phyloP scores from a whole-genome alignment of 1,140 invertebrate species.

The Agrilus planipennis region DNA sequence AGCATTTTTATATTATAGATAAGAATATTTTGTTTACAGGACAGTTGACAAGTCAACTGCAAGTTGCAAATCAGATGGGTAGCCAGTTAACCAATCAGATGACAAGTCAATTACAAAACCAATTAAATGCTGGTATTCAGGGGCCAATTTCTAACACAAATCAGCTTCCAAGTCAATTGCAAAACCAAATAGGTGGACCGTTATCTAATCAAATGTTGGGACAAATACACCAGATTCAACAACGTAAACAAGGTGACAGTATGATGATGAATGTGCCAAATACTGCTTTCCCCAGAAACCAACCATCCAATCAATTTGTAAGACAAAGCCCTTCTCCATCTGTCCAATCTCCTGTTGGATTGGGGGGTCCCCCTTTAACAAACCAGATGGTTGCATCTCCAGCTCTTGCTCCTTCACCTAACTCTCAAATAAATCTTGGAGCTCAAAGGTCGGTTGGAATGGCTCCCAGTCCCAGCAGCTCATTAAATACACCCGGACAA shows the following conservation, averaged over 20 bases:
- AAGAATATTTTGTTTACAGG: too few species aligned
- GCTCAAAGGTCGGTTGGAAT: constrained; percentile 43
- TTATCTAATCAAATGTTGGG: constrained; percentile 41
- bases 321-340: constrained; percentile 57
- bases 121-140: constrained; percentile 32
- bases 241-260: constrained; percentile 14
- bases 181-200: constrained; percentile 28
- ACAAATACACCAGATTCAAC: constrained; percentile 31
- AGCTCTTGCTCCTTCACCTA: constrained; percentile 57
- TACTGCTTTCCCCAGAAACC: constrained; percentile 37
- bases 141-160: constrained; percentile 32
- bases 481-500: constrained; percentile 68
- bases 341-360: constrained; percentile 52
- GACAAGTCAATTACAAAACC: constrained; percentile 38
- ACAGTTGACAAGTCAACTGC: too few species aligned
- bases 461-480: constrained; percentile 68
- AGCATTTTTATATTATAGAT: too few species aligned
- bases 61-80: too few species aligned
- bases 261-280: constrained; percentile 22
- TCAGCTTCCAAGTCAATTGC: constrained; percentile 36
- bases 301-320: constrained; percentile 53
- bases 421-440: constrained; percentile 43
- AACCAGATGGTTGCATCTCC: constrained; percentile 59
- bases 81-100: constrained; percentile 39
- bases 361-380: constrained; percentile 41